Base-by-base conservation (phyloP, 2,888 invertebrate genomes). In the Allygus modestus region DNA sequence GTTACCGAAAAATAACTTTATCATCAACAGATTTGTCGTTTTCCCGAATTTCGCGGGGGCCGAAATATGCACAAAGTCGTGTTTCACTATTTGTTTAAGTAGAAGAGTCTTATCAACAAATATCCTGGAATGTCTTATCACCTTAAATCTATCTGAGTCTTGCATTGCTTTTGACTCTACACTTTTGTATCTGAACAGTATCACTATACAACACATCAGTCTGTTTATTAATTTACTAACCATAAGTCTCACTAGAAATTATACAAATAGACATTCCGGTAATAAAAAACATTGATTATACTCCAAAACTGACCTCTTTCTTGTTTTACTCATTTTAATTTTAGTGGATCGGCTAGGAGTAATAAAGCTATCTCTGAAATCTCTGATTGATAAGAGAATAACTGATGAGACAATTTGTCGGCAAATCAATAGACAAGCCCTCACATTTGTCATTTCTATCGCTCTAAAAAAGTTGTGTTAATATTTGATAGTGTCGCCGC, bases 21-120 rank as follows among this genome's bases (percentile, higher is more conserved):
- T 15, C 65, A 65, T 65, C 28, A 17, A 4, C 65, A 65, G 31
- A 17, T 65, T 65, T 28, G 65, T 65, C 0, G 65, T 65, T 31
- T 65, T 65, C 12, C 65, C 65, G 28, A 65, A 65, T 31, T 65
- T 65, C 17, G 12, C 12, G 5, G 65, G 65, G 12, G 65, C 65
- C n/a, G 65, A 2, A 65, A 65, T 26, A 28, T 65, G 65, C 28
- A 65, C 12, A 31, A 28, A 65, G 31, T 65, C 65, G 28, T 65
- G 65, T 26, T 65, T 65, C 28, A 65, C 12, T 15, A 65, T 28
- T 31, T 65, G 11, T 17, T 28, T 2, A 26, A 65, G 28, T 15
- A 65, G 12, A 9, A 28, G 15, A 26, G 65, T 65, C 65, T 65
- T 65, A 28, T 65, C 65, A 17, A 65, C 12, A 15, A 65, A 65